These are phyloP conservation scores for Dimorphilus gyrociliatus DNA, from an alignment of 2,888 invertebrate species.

Conservation along the genomic window DNA sequence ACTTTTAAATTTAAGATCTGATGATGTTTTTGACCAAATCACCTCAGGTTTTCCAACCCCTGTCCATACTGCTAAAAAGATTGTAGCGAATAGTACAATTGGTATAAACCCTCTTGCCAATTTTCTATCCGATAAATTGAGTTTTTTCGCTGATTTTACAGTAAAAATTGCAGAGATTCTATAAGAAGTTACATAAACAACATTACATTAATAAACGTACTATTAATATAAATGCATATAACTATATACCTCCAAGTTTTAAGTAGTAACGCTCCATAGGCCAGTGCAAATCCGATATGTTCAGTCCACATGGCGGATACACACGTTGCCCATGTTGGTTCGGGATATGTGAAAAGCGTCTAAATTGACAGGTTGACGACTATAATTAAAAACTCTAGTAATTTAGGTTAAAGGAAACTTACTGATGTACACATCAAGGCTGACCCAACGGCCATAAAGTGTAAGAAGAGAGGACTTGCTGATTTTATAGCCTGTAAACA, in stretches of 20 bases:
- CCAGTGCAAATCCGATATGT: constrained; percentile 78
- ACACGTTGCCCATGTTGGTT: constrained; percentile 64
- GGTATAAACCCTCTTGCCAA: constrained; percentile 82
- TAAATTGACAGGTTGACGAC: constrained; percentile 30
- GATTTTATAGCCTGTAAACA: constrained; percentile 73
- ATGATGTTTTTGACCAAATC: constrained; percentile 33
- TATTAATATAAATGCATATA: not conserved
- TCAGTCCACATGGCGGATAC: constrained; percentile 80
- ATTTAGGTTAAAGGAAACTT: constrained; percentile 18
- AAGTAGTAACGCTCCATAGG: constrained; percentile 77
- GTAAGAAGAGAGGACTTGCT: constrained; percentile 76
- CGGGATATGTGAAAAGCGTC: constrained; percentile 83
- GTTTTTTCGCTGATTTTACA: constrained; percentile 78
- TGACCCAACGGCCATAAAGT: constrained; percentile 72
- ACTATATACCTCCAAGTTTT: constrained; percentile 69
- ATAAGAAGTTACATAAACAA: constrained; percentile 18
- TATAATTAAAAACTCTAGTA: not conserved
- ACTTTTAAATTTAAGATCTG: constrained; percentile 65
- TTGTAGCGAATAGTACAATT: constrained; percentile 69
- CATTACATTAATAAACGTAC: not conserved
- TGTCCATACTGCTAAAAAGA: constrained; percentile 77
- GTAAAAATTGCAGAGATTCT: constrained; percentile 80
- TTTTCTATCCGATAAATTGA: constrained; percentile 79
- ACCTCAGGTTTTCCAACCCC: constrained; percentile 35
- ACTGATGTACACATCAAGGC: constrained; percentile 85